Percentiles rank a stretch among this genome's conserved stretches.
These are phyloP conservation scores for Acrocephalus scirpaceus DNA, from an alignment of 2,797 vertebrate species.

Conservation along the genomic window DNA sequence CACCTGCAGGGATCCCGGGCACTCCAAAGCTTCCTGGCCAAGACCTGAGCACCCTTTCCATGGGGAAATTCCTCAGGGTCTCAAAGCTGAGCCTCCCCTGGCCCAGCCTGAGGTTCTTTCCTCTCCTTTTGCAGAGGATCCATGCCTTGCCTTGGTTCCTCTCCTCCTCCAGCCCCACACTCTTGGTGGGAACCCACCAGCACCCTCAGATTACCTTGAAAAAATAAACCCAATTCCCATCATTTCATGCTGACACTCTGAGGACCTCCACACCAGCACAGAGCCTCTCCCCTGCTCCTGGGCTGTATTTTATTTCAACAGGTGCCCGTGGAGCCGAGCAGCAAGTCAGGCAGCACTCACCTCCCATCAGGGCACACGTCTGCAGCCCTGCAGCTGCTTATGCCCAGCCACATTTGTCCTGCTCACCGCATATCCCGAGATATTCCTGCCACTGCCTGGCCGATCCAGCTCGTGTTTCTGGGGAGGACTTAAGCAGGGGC, in stretches of 20 bases:
- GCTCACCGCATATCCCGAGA: background rate
- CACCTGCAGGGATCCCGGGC: too few species aligned
- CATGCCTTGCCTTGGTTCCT: background rate
- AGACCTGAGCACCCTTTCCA: too few species aligned
- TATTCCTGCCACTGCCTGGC: background rate
- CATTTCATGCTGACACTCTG: background rate
- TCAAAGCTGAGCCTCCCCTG: too few species aligned
- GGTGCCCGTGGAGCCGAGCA: constrained; percentile 23
- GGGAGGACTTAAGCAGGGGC: background rate
- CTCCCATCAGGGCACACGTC: constrained; percentile 49
- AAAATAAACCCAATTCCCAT: background rate
- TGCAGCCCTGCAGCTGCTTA: constrained; percentile 38
- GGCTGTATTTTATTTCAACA: constrained; percentile 51
- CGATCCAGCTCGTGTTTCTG: constrained; percentile 11
- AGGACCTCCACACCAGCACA: background rate
- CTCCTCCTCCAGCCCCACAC: background rate
- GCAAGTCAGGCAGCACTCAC: constrained; percentile 51
- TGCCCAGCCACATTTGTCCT: constrained; percentile 40
- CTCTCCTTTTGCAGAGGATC: background rate
- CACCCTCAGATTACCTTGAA: background rate
- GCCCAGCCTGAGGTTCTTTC: rapidly evolving
- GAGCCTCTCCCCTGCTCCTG: background rate
- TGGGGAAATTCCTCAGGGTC: background rate
- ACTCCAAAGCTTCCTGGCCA: too few species aligned
- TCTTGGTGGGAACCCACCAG: background rate